Base-by-base conservation (phyloP, 1,140 invertebrate genomes). In the Agraylea sexmaculata region DNA sequence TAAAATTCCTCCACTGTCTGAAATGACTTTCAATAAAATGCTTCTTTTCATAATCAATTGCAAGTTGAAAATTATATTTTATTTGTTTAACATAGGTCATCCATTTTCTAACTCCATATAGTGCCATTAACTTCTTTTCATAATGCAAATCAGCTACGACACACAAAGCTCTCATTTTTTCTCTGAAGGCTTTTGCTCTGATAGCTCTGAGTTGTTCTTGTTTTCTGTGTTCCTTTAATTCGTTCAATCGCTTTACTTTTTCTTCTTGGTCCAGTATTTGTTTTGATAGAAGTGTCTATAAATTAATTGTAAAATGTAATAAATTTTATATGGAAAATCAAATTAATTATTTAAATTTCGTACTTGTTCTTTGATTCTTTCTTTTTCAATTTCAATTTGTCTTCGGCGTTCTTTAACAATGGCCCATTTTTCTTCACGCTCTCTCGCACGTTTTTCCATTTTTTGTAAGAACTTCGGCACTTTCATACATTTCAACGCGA, bases 401-500 rank as follows among this genome's bases (percentile, higher is more conserved):
- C 59, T 57, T 31, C 75, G 62, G 20, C 73, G 57, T 55, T 77
- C 73, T 34, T 67, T 56, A 20, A 75, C 75, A 39, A 77, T 62
- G 33, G 74, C 67, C 43, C 75, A 66, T 45, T 70, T 71, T 49
- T 74, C 62, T 50, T 70, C 69, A 6, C 76, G 56, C 50, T 77
- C 69, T 16, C 70, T 52, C 3, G 75, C 75, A 45, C 73, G 61
- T 35, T 73, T 62, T 47, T 78, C 72, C 73, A 78, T 74, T 57
- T 72, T 62, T 62, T 72, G 69, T 33, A 77, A 47, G 45, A 77
- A 70, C 43, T 75, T 74, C 10, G 76, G 75, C 5, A 74, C 67
- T 50, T 69, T 64, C 37, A 71, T 49, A 29, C 71, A 70, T 38
- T 38, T 13, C 7, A 8, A 30, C 11, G 19, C 11, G 43, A 33